A percentile compares a stretch with the other conserved stretches of the same genome.
Evolutionary conservation across 2,113 vertebrate species (phyloP).

Genomic region (Xenus cinereus): DNA sequence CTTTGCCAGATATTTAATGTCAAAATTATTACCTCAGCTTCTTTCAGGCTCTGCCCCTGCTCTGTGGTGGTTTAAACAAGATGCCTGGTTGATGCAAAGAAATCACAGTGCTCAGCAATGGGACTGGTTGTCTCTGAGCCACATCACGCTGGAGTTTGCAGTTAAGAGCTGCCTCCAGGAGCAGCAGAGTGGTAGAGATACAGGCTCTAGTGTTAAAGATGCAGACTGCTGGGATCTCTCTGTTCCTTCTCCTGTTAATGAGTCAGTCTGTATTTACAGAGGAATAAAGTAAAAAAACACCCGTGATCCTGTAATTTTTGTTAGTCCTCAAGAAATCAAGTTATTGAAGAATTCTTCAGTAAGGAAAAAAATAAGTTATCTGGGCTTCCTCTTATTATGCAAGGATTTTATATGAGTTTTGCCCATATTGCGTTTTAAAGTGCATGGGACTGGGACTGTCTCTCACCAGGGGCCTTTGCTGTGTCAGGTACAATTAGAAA

Average conservation of each 20-base stretch:
- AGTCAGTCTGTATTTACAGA: not conserved
- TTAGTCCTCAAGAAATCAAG: not conserved
- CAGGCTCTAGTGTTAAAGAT: not conserved
- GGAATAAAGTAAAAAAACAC: not conserved
- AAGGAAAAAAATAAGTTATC: not conserved
- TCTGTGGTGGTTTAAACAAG: slow-evolving; percentile 15
- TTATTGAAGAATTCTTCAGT: not conserved
- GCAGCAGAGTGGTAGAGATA: slow-evolving; percentile 43
- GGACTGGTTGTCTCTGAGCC: slow-evolving; percentile 34
- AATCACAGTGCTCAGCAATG: not conserved
- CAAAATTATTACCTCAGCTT: slow-evolving; percentile 67
- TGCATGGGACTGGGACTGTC: not conserved
- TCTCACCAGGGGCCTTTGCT: not conserved
- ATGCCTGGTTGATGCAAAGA: slow-evolving; percentile 19
- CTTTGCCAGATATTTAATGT: not conserved
- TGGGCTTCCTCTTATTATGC: not conserved
- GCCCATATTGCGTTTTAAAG: not conserved
- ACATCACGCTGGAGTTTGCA: not conserved
- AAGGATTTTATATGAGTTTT: not conserved
- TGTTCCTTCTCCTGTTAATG: not conserved
- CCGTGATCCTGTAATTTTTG: not conserved
- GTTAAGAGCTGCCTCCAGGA: slow-evolving; percentile 59
- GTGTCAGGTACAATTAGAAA: slow-evolving; percentile 11
- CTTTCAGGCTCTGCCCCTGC: not conserved
- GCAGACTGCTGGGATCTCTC: not conserved